These are phyloP conservation scores for Oscheius sp. DNA, from an alignment of 2,888 invertebrate species.

Conservation along the genomic window DNA sequence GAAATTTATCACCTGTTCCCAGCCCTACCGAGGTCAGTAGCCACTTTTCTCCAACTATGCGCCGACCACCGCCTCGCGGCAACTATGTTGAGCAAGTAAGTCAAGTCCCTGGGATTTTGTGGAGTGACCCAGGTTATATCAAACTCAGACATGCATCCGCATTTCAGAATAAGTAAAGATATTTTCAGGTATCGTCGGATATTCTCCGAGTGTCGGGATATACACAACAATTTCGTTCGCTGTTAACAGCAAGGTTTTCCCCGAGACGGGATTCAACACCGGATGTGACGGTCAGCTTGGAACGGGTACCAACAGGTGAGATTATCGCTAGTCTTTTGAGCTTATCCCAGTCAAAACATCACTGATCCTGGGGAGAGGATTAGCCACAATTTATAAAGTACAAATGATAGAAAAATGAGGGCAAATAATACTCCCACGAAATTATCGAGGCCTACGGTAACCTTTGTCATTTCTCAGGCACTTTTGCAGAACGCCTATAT, in stretches of 20 bases:
- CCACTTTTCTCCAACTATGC: constrained; percentile 6
- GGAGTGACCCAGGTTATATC: background rate
- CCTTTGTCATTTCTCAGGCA: too few relatives aligned
- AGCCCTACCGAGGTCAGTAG: too few relatives aligned
- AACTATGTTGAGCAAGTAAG: constrained; percentile 36
- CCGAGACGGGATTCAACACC: constrained; percentile 58
- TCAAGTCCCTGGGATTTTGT: background rate
- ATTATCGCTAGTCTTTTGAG: too few relatives aligned
- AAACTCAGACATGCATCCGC: background rate
- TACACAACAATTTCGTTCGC: constrained; percentile 69
- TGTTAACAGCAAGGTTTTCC: constrained; percentile 62
- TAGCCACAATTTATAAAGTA: too few relatives aligned
- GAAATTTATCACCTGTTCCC: too few relatives aligned
- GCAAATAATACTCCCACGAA: too few relatives aligned
- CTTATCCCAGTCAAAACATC: too few relatives aligned
- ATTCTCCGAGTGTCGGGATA: constrained; percentile 71
- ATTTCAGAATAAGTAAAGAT: background rate
- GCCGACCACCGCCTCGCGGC: constrained; percentile 15
- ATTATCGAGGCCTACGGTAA: too few relatives aligned
- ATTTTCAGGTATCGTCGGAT: constrained; percentile 69
- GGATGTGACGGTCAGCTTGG: constrained; percentile 41
- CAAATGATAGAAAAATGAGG: too few relatives aligned
- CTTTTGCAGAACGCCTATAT: too few relatives aligned
- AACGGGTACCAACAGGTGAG: constrained; percentile 20
- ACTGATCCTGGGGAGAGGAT: too few relatives aligned